Evolutionary conservation across 2,888 invertebrate species (phyloP).

Genomic region (Papilio gigon): DNA sequence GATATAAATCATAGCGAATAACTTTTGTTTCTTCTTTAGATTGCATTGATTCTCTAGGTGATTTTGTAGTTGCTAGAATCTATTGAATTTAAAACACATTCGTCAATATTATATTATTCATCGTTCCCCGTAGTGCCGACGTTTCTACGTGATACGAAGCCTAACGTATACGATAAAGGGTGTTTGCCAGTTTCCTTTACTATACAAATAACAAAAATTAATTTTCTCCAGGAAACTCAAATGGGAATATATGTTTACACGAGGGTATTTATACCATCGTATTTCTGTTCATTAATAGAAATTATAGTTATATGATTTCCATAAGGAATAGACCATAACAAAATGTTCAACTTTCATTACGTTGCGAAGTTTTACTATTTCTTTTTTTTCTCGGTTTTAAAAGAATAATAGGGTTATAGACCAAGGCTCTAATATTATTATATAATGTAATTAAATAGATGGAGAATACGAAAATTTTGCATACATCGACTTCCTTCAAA

Average conservation of each 20-base stretch:
- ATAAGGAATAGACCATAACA: too few relatives aligned
- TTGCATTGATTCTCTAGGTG: background rate
- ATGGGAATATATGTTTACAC: constrained; percentile 34
- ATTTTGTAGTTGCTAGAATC: background rate
- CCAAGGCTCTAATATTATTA: too few relatives aligned
- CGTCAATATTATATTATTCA: constrained; percentile 18
- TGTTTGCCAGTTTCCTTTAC: constrained; percentile 50
- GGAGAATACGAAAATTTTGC: too few relatives aligned
- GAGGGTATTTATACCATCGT: constrained; percentile 29
- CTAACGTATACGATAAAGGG: constrained; percentile 48
- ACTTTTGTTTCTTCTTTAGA: background rate
- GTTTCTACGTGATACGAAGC: constrained; percentile 42
- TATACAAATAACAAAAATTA: constrained; percentile 62
- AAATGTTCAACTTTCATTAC: too few relatives aligned
- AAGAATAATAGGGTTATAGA: too few relatives aligned
- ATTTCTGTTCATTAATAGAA: background rate
- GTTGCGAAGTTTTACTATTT: too few relatives aligned
- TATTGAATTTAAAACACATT: constrained; percentile 2
- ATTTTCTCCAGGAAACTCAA: constrained; percentile 54
- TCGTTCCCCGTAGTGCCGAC: background rate
- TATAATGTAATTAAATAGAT: too few relatives aligned
- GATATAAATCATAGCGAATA: background rate
- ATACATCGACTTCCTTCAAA: too few relatives aligned
- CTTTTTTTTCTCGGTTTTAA: too few relatives aligned
- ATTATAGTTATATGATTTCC: constrained; percentile 6